phyloP scores from a whole-genome alignment of 2,113 vertebrate genomes.

The Vidua chalybeata region DNA sequence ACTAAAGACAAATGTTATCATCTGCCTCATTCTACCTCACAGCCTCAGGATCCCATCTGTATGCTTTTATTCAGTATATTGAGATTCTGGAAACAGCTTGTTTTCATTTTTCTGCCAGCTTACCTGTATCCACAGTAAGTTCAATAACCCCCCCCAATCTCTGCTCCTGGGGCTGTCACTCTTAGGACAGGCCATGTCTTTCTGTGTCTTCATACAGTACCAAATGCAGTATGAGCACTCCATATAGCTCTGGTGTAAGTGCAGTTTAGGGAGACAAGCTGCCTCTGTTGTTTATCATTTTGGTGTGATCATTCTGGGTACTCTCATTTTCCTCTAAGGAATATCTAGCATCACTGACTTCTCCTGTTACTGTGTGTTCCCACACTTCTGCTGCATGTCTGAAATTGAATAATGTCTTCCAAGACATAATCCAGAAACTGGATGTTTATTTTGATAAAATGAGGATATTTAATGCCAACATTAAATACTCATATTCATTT shows the following conservation, averaged over 20 bases:
- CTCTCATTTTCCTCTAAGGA: neutral
- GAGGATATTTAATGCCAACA: neutral
- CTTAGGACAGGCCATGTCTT: neutral
- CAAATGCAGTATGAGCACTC: neutral
- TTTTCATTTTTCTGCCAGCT: neutral
- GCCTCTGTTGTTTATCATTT: neutral
- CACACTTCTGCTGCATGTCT: neutral
- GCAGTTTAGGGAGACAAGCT: neutral
- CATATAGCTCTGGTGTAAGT: neutral
- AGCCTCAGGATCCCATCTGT: neutral
- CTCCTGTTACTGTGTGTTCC: neutral
- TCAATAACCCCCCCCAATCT: neutral
- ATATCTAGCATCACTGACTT: neutral
- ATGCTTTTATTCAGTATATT: neutral
- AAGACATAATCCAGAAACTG: neutral
- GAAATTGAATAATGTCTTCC: neutral
- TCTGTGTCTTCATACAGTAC: neutral
- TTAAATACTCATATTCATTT: neutral
- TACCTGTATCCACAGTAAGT: neutral
- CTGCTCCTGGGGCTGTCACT: neutral
- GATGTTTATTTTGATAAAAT: neutral
- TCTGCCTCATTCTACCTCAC: neutral
- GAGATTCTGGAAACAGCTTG: neutral
- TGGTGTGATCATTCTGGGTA: neutral
- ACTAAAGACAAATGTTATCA: neutral